Percentiles rank a stretch among this genome's conserved stretches.
These are phyloP conservation scores for Crotalus horridus DNA, from an alignment of 2,113 vertebrate species.

Conservation along the genomic window DNA sequence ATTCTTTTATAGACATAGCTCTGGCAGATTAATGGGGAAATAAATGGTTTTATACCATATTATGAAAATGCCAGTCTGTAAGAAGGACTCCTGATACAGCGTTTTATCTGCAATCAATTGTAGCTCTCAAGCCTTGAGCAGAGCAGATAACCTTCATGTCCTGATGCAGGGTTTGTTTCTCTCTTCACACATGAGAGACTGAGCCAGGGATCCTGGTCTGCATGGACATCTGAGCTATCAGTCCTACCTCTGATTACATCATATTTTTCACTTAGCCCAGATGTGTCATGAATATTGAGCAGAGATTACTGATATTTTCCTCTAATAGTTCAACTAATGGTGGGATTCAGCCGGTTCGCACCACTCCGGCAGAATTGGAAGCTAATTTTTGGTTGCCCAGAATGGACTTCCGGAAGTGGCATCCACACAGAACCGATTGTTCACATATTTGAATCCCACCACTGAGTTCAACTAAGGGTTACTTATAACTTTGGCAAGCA, in stretches of 20 bases:
- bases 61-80: not conserved
- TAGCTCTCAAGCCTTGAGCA: not conserved
- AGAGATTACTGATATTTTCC: not conserved
- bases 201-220: not conserved
- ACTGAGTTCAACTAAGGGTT: not conserved
- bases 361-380: too few relatives aligned
- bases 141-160: not conserved
- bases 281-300: not conserved
- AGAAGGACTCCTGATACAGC: not conserved
- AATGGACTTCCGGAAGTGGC: too few relatives aligned
- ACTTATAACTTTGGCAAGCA: not conserved
- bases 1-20: too few relatives aligned
- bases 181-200: not conserved
- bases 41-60: not conserved
- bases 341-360: too few relatives aligned
- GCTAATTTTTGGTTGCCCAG: too few relatives aligned
- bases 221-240: not conserved
- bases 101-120: too few relatives aligned
- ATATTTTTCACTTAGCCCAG: not conserved
- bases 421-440: too few relatives aligned
- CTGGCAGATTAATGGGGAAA: not conserved
- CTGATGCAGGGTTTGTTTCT: not conserved
- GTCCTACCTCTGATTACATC: not conserved
- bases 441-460: too few relatives aligned
- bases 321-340: not conserved